Percentiles rank a stretch among this genome's conserved stretches.
These are phyloP conservation scores for Anser brachyrhynchus DNA, from an alignment of 2,113 vertebrate genomes.

Conservation along the genomic window DNA sequence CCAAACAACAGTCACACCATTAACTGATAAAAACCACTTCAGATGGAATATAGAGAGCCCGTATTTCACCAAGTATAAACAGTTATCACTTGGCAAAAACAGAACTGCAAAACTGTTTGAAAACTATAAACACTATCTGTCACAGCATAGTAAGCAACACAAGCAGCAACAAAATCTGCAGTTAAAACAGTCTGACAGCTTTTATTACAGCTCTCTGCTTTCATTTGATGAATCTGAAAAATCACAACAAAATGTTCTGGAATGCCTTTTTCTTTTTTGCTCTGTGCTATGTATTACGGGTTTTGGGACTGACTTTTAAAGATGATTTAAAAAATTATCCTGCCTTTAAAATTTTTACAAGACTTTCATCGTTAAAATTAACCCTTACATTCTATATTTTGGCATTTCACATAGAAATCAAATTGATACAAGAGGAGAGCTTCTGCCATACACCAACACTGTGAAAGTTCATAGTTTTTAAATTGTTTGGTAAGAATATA, in stretches of 20 bases:
- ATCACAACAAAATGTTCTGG: neutral
- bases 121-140: slow-evolving; percentile 54
- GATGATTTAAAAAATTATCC: neutral
- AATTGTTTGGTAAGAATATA: neutral
- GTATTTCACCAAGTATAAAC: slow-evolving; percentile 11
- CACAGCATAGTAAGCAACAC: slow-evolving; percentile 44
- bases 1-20: neutral
- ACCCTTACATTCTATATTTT: neutral
- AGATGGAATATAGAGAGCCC: neutral
- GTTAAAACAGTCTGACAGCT: slow-evolving; percentile 50
- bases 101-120: slow-evolving; percentile 29
- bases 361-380: neutral
- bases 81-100: slow-evolving; percentile 35
- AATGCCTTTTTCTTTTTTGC: neutral
- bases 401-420: neutral
- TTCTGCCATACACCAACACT: neutral
- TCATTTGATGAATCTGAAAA: slow-evolving; percentile 6
- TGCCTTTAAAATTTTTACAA: neutral
- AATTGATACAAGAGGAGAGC: neutral
- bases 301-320: neutral
- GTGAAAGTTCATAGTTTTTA: neutral
- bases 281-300: neutral
- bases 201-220: slow-evolving; percentile 45
- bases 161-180: slow-evolving; percentile 52
- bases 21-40: neutral